Base-by-base conservation (phyloP, 2,113 vertebrate genomes). In the Promerops cafer region DNA sequence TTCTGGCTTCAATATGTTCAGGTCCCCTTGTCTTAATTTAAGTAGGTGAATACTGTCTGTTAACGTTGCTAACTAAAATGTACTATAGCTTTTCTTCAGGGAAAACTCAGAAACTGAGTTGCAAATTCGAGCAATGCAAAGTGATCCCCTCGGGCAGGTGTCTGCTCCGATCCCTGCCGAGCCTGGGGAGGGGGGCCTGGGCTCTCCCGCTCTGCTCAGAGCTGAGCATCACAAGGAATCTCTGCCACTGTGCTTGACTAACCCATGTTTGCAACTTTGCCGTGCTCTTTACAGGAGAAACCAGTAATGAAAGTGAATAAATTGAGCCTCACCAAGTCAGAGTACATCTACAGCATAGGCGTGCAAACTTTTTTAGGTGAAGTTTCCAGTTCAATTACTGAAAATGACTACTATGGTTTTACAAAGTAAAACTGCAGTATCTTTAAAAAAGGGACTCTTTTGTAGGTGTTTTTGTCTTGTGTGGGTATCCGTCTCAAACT, bases 61-160 rank as follows among this genome's bases (percentile, higher is more conserved):
- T 95, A 77, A 63, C 57, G 89, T 94, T 70, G 65, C 94, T 95
- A 63, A 83, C 68, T 86, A 65, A 94, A 93, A 66, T n/a, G 57
- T 95, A 44, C 84, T 82, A 59, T 90, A 86, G 94, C 92, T 97
- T 97, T 96, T 97, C 93, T 97, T 97, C 97, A 97, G 95, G 97
- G 97, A 97, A 97, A 93, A 93, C 92, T 97, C 94, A 94, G 78
- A 90, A 52, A 94, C 10, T 90, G 96, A 97, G 89, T 89, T 95
- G 69, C 88, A 86, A 93, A 95, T 89, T 81, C 61, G 70, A 97
- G 75, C 91, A 96, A 89, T 91, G 78, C 94, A 97, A 90, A 96
- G 93, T 92, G 90, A 95, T 82, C 60, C 88, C 78, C 78, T 74
- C 84, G 9, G 57, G 61, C 71, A 74, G 90, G 74, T 7, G 49